These are phyloP conservation scores for Formicarius rufipectus DNA, from an alignment of 2,113 vertebrate genomes.

Conservation along the genomic window DNA sequence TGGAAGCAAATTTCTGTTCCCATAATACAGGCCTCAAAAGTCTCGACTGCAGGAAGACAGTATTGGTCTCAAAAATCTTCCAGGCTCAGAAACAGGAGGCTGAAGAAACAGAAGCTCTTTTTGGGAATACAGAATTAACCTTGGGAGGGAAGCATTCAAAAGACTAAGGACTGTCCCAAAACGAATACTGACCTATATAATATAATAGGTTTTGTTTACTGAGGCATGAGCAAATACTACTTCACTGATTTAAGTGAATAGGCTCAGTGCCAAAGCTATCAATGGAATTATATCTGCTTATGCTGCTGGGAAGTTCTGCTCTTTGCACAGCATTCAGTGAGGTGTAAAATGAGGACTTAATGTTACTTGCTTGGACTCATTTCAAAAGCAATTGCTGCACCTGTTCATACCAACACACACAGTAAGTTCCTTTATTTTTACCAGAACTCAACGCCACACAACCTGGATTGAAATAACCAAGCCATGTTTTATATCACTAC, in stretches of 20 bases:
- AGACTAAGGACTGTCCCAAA: background rate
- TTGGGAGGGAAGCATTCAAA: background rate
- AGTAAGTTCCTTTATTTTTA: background rate
- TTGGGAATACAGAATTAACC: background rate
- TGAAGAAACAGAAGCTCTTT: background rate
- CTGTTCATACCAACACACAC: conserved; percentile 28
- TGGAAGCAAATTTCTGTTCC: background rate
- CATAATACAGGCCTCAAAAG: background rate
- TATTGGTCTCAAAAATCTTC: background rate
- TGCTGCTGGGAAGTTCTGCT: conserved; percentile 61
- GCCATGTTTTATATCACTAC: background rate
- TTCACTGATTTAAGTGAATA: background rate
- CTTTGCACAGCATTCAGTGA: conserved; percentile 46
- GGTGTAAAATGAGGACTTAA: conserved; percentile 55
- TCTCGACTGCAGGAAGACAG: background rate
- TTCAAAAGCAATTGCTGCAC: conserved; percentile 53
- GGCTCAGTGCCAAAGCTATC: conserved; percentile 18
- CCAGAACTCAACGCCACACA: background rate
- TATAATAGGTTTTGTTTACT: background rate
- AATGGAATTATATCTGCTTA: conserved; percentile 21
- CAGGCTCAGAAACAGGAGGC: background rate
- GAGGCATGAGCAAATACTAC: background rate
- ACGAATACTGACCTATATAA: conserved; percentile 12
- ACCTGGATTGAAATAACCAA: background rate
- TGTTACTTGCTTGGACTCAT: conserved; percentile 33